Evolutionary conservation across 2,888 invertebrate species (phyloP), one percentile per base, ranked within the genome.

Genomic region (Amblyjoppa fuscipennis): DNA sequence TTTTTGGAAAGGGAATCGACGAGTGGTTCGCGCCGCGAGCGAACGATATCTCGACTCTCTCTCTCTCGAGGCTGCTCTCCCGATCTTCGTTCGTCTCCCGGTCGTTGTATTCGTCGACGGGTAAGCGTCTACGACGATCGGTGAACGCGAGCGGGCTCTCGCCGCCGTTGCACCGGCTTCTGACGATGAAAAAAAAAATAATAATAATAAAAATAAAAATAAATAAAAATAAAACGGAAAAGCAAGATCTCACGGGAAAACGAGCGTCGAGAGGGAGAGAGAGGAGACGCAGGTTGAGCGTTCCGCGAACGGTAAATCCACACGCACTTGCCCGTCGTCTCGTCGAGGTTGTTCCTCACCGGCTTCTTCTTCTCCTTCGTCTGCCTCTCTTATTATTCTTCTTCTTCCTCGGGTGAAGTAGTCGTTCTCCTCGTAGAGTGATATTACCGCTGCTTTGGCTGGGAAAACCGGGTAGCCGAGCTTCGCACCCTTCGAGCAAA

Each of bases 301-400:
- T 84, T 87, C 84, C 75, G 82, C 84, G 82, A 87, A 87, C 87
- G 87, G 87, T 87, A 87, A 87, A 87, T 86, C 80, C 82, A 59
- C 79, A 84, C 86, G 86, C 87, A 82, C 86, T 86, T 84, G 87
- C 79, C 84, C 84, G 80, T 82, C 84, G 77, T 81, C 82, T 66
- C 75, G 83, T 66, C 78, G 70, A 79, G 70, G 70, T 76, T 66
- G 56, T 74, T 87, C 77, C 66, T 70, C 83, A 73, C 69, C 69
- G 53, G 61, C 56, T 82, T 76, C 75, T 68, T 69, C 75, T 56
- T 76, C 81, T 76, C 71, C 64, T 78, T 82, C 83, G 71, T 84
- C 77, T 81, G 69, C 84, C 2, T 80, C 79, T 75, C 61, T 51
- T 69, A 41, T 34, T 34, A 61, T 59, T 56, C 59, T 78, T 78